Conservation (phyloP, 2,888 invertebrate species). For the Dendrolimus pini region DNA sequence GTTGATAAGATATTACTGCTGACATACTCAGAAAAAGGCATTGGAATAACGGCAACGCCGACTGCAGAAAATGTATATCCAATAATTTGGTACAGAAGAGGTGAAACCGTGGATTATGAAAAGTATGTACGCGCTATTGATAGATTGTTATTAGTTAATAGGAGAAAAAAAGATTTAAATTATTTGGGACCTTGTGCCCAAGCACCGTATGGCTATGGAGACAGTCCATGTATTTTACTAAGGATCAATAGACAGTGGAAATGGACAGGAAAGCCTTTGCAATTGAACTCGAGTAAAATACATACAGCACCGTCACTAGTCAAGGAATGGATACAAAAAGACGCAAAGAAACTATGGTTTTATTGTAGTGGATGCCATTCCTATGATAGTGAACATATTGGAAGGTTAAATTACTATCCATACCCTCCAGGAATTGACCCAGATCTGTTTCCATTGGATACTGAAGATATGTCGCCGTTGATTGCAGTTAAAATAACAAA, state of each 20-base stretch:
- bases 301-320: constrained; percentile 36
- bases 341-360: constrained; percentile 42
- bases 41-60: constrained; percentile 54
- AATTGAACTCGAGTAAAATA: constrained; percentile 24
- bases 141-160: constrained; percentile 27
- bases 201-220: constrained; percentile 55
- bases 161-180: constrained; percentile 27
- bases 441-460: constrained; percentile 35
- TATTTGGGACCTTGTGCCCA: constrained; percentile 50
- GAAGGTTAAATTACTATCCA: constrained; percentile 49
- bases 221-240: constrained; percentile 50
- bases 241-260: constrained; percentile 50
- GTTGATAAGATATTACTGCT: constrained; percentile 24
- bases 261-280: constrained; percentile 50
- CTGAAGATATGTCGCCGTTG: constrained; percentile 32
- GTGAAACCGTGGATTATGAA: constrained; percentile 30
- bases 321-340: constrained; percentile 33
- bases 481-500: constrained; percentile 52
- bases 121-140: constrained; percentile 51
- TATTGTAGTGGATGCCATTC: constrained; percentile 47
- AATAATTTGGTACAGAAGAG: constrained; percentile 49
- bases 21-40: constrained; percentile 35
- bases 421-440: constrained; percentile 60
- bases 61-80: constrained; percentile 35
- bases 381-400: constrained; percentile 57